Conservation (phyloP, 1,140 invertebrate species). For the Hypsibius dujardini region DNA sequence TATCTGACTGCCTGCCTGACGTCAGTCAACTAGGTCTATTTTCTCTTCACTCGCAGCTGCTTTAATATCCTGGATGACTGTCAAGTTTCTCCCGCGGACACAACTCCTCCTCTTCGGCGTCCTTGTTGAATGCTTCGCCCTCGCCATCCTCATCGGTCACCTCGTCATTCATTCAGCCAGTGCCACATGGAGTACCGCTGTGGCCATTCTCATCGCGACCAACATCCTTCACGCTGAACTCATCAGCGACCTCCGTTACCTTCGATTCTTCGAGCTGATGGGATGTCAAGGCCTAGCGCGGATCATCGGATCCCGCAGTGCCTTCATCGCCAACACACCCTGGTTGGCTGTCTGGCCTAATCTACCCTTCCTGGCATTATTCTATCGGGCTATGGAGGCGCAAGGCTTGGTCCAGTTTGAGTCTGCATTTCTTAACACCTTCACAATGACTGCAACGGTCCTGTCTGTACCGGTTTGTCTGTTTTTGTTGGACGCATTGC, state of each 20-base stretch:
- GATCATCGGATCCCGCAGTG: neutral
- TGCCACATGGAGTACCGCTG: neutral
- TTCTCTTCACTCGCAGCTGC: too few species aligned
- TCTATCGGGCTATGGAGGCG: neutral
- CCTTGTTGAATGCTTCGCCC: neutral
- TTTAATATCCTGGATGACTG: constrained; percentile 9
- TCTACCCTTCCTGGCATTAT: neutral
- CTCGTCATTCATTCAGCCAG: neutral
- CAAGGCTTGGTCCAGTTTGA: too few species aligned
- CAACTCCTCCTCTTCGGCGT: constrained; percentile 14
- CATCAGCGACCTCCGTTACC: constrained; percentile 9
- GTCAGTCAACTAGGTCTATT: too few species aligned
- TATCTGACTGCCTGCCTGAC: too few species aligned
- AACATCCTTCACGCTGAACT: neutral
- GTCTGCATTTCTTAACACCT: too few species aligned
- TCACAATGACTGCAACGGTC: neutral
- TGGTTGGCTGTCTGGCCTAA: neutral
- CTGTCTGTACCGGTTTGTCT: neutral
- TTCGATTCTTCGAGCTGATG: constrained; percentile 9
- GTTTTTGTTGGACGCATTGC: neutral
- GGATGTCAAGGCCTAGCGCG: neutral
- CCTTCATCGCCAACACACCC: neutral
- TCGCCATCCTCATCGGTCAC: neutral
- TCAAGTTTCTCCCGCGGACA: constrained; percentile 12
- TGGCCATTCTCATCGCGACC: neutral